A percentile compares a stretch with the other conserved stretches of the same genome.
Conservation (phyloP, 2,797 vertebrate genomes). For the Anas bahamensis region DNA sequence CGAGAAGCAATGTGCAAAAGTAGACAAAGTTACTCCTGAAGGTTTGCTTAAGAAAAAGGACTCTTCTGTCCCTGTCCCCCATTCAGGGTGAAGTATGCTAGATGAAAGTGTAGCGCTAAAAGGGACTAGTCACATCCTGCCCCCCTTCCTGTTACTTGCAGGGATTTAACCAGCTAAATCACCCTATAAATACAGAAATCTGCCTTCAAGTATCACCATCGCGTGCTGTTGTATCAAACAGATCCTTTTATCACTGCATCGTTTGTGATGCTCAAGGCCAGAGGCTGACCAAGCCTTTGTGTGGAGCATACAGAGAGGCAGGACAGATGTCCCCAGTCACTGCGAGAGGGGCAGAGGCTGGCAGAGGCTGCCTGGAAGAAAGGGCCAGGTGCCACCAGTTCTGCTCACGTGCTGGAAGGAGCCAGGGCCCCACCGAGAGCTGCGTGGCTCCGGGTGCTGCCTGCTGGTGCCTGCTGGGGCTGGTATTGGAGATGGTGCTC, state of each 20-base stretch:
- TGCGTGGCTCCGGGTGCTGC: neutral
- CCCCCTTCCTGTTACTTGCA: neutral
- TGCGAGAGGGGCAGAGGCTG: neutral
- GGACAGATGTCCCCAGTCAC: neutral
- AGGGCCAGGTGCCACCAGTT: neutral
- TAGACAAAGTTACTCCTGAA: conserved; percentile 42
- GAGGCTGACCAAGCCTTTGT: neutral
- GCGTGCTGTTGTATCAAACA: neutral
- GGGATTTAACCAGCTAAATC: neutral
- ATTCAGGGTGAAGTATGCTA: neutral
- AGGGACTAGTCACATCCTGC: neutral
- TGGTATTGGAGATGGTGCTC: neutral
- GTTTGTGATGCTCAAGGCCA: neutral
- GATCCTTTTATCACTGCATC: neutral
- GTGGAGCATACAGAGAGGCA: neutral
- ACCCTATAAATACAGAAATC: neutral
- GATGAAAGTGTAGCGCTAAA: neutral
- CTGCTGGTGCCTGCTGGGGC: neutral
- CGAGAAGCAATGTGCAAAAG: conserved; percentile 60
- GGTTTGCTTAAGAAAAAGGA: conserved; percentile 19
- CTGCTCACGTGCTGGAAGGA: neutral
- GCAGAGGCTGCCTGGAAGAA: neutral
- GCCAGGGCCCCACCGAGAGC: too few relatives aligned
- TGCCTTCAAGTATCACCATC: neutral
- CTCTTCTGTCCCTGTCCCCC: neutral